These are phyloP conservation scores for Apteryx mantelli DNA, from an alignment of 2,113 vertebrate species.

Conservation along the genomic window DNA sequence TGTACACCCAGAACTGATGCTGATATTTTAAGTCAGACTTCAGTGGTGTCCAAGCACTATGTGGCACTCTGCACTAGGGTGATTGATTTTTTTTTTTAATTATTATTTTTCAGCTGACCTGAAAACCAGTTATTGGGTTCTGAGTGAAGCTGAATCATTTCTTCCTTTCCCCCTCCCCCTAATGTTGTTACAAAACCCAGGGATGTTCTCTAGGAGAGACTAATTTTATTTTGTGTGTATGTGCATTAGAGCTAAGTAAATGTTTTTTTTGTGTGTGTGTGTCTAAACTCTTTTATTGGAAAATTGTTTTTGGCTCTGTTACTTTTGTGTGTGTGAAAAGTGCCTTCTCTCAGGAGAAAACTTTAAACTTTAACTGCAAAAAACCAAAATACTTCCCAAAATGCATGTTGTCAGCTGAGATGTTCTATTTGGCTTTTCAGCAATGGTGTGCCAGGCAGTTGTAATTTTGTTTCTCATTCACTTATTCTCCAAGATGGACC, in stretches of 20 bases:
- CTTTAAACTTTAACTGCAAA: not conserved
- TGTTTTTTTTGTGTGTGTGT: not conserved
- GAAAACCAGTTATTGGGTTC: not conserved
- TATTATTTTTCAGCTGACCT: not conserved
- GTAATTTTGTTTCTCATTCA: not conserved
- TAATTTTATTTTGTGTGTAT: not conserved
- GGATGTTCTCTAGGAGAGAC: not conserved
- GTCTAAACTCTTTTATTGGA: not conserved
- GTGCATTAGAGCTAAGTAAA: not conserved
- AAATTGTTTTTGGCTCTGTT: not conserved
- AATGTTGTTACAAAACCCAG: not conserved
- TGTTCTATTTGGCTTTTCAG: not conserved
- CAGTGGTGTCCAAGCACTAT: not conserved
- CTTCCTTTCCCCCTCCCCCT: not conserved
- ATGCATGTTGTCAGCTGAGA: not conserved
- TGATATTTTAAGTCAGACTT: not conserved
- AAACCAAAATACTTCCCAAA: not conserved
- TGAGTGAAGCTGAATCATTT: not conserved
- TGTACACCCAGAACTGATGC: not conserved
- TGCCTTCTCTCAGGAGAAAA: not conserved
- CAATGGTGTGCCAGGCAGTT: rapidly evolving
- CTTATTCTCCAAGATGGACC: not conserved
- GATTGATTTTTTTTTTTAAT: not conserved
- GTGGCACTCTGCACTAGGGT: not conserved
- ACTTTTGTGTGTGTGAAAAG: not conserved